Conservation (phyloP, 2,113 vertebrate genomes). For the Speoplatyrhinus poulsoni region DNA sequence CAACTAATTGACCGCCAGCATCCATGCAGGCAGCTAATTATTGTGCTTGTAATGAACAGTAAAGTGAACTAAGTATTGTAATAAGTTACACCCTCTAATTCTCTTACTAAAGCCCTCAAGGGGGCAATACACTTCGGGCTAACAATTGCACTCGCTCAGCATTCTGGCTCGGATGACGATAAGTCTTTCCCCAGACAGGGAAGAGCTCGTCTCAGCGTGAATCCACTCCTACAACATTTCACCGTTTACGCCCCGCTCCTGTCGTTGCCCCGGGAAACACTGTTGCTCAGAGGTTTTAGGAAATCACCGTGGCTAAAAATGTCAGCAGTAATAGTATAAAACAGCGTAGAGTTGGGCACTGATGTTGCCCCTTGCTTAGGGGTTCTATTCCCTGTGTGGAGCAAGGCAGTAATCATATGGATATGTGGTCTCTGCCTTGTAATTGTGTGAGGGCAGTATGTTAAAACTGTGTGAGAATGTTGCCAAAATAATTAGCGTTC, state of each 20-base stretch:
- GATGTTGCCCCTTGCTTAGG: no score
- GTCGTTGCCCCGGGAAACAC: no score
- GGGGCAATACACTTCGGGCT: constrained; percentile 13
- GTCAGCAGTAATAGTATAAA: no score
- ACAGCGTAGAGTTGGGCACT: no score
- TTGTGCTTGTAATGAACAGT: background rate
- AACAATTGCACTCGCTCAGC: constrained; percentile 9
- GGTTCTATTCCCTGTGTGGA: no score
- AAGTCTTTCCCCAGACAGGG: constrained; percentile 36
- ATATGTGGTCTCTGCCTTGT: no score
- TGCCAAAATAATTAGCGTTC: background rate
- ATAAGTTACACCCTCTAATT: background rate
- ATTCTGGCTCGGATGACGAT: constrained; percentile 30
- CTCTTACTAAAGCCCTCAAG: constrained; percentile 28
- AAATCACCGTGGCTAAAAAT: no score
- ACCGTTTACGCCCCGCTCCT: background rate
- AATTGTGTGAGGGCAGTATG: no score
- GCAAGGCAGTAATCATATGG: no score
- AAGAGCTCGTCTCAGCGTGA: background rate
- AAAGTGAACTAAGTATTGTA: background rate
- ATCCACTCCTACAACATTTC: background rate
- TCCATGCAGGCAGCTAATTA: background rate
- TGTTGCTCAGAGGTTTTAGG: no score
- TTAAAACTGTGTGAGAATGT: no score
- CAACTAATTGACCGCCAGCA: background rate